A percentile compares a stretch with the other conserved stretches of the same genome.
Evolutionary conservation across 2,113 vertebrate species (phyloP).

Genomic region (Pyrgilauda ruficollis): DNA sequence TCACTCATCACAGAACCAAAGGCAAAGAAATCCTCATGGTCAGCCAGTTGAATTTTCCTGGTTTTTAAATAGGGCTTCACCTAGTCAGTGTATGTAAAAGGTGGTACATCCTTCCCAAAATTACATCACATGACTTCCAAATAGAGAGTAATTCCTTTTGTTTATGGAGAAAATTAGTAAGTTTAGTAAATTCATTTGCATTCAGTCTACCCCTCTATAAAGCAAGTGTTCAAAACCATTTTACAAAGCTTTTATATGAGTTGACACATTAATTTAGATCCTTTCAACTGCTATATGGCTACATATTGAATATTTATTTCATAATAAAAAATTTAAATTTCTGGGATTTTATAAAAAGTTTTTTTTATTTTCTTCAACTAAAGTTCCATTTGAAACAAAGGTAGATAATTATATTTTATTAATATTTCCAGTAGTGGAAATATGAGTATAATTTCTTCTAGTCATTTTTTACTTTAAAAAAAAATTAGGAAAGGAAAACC

Average conservation of each 20-base stretch:
- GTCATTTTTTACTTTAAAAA: background rate
- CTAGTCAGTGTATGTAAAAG: background rate
- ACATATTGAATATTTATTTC: background rate
- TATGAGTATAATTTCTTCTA: background rate
- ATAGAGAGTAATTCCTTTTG: background rate
- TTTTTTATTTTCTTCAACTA: background rate
- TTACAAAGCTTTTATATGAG: background rate
- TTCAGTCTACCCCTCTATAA: background rate
- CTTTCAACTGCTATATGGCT: background rate
- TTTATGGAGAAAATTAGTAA: background rate
- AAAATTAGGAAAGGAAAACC: background rate
- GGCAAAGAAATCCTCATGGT: background rate
- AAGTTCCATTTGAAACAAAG: background rate
- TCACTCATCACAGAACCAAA: background rate
- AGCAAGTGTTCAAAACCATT: background rate
- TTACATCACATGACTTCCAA: background rate
- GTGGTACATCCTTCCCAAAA: background rate
- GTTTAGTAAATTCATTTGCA: background rate
- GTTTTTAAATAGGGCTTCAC: background rate
- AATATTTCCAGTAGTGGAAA: background rate
- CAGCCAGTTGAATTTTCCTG: background rate
- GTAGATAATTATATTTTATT: background rate
- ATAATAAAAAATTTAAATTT: background rate
- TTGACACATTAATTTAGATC: background rate
- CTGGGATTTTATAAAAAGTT: background rate